A percentile compares a stretch with the other conserved stretches of the same genome.
These are phyloP conservation scores for Dyspetes luteomarginatus DNA, from an alignment of 2,888 invertebrate species.

Conservation along the genomic window DNA sequence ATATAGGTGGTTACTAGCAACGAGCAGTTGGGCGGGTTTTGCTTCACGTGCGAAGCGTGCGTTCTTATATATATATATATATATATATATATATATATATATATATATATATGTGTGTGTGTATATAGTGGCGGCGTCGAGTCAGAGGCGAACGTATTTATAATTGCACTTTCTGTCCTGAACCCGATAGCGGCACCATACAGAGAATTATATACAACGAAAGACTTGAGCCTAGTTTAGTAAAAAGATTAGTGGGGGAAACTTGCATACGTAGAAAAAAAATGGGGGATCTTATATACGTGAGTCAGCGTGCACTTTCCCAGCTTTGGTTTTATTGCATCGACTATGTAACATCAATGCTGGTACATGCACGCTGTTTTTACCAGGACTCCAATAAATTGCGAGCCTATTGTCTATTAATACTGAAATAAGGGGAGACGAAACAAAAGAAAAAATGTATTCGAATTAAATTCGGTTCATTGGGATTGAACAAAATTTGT, in stretches of 20 bases:
- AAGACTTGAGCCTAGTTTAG: conserved; percentile 48
- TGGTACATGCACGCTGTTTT: conserved; percentile 9
- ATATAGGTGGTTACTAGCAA: conserved; percentile 19
- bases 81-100: neutral
- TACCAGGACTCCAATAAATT: neutral
- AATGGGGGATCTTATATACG: neutral
- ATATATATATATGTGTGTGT: neutral
- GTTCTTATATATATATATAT: neutral
- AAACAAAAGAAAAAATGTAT: too few relatives aligned
- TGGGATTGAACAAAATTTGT: too few relatives aligned
- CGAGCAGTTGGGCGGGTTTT: conserved; percentile 56
- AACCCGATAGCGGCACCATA: conserved; percentile 76
- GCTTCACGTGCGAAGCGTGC: conserved; percentile 42
- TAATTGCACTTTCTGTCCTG: conserved; percentile 75
- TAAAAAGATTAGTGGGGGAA: conserved; percentile 64
- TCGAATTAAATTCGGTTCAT: too few relatives aligned
- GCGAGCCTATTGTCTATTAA: neutral
- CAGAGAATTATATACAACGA: conserved; percentile 70
- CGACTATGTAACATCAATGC: conserved; percentile 35
- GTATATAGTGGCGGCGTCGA: conserved; percentile 53
- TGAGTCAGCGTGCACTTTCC: conserved; percentile 66
- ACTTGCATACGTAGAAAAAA: conserved; percentile 12
- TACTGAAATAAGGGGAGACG: neutral
- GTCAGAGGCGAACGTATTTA: conserved; percentile 71
- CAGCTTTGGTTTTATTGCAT: conserved; percentile 50